phyloP scores from a whole-genome alignment of 2,888 invertebrate species.

The Megamerina dolium region DNA sequence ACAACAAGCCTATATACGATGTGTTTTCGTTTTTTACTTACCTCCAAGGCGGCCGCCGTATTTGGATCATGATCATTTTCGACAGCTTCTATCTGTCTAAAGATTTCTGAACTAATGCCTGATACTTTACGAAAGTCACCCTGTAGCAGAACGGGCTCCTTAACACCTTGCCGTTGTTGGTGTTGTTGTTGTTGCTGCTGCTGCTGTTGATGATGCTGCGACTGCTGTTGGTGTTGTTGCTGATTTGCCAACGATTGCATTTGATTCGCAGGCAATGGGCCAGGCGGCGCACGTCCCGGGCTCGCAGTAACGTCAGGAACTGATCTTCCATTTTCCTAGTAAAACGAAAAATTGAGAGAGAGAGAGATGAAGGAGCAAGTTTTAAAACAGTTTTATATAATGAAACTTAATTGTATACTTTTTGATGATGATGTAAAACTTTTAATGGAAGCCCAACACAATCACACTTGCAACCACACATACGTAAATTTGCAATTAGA shows the following conservation, averaged over 20 bases:
- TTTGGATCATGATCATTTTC: conserved; percentile 93
- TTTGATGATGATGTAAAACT: too few relatives aligned
- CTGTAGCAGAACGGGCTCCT: conserved; percentile 76
- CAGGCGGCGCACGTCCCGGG: conserved; percentile 75
- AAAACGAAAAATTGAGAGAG: conserved; percentile 18
- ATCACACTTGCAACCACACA: too few relatives aligned
- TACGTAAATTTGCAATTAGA: too few relatives aligned
- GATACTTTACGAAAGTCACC: conserved; percentile 95
- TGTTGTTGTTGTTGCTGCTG: conserved; percentile 29
- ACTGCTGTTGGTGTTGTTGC: conserved; percentile 52
- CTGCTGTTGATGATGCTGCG: conserved; percentile 50
- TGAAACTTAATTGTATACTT: too few relatives aligned
- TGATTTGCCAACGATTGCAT: conserved; percentile 51
- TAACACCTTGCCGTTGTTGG: conserved; percentile 49
- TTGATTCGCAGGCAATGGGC: conserved; percentile 57
- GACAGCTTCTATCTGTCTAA: conserved; percentile 93
- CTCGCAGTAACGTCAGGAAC: conserved; percentile 87
- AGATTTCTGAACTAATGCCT: conserved; percentile 93
- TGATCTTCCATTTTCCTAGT: conserved; percentile 84
- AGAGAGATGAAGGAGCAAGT: neutral
- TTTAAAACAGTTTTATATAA: neutral
- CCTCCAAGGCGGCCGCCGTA: conserved; percentile 86
- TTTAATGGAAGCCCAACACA: too few relatives aligned
- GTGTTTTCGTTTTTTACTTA: too few relatives aligned
- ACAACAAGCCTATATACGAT: too few relatives aligned